A percentile compares a stretch with the other conserved stretches of the same genome.
Conservation (phyloP, 2,888 invertebrate genomes). For the Crematogaster levior region DNA sequence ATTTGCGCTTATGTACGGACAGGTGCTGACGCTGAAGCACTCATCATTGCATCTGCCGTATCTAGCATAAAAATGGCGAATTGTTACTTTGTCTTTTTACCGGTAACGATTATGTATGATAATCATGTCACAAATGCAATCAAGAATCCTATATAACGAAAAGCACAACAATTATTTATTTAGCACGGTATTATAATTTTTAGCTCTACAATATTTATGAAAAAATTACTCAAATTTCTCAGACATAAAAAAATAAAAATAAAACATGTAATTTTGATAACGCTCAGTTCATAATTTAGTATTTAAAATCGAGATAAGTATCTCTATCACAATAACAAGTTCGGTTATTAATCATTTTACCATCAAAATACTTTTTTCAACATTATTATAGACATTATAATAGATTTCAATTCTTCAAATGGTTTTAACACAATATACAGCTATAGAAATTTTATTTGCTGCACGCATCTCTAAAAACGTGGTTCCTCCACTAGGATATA, state of each 20-base stretch:
- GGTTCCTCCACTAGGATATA: background rate
- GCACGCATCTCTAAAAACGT: background rate
- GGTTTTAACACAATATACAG: background rate
- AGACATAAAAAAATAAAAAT: background rate
- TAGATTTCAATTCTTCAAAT: background rate
- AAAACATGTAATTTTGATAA: background rate
- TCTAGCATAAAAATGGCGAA: conserved; percentile 67
- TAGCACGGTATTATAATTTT: background rate
- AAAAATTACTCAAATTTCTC: background rate
- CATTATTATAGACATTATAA: background rate
- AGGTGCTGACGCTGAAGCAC: conserved; percentile 70
- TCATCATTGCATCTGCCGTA: conserved; percentile 74
- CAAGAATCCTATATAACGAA: background rate
- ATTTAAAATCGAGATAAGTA: background rate
- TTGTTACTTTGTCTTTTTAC: conserved; percentile 26
- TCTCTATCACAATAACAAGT: background rate
- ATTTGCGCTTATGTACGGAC: conserved; percentile 59
- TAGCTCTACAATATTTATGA: background rate
- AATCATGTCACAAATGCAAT: background rate
- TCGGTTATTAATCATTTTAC: background rate
- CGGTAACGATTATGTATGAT: background rate
- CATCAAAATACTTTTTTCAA: background rate
- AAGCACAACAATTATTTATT: background rate
- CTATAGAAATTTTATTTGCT: background rate
- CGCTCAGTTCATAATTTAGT: background rate